phyloP scores from a whole-genome alignment of 2,888 invertebrate species.

The Harpalus rufipes region DNA sequence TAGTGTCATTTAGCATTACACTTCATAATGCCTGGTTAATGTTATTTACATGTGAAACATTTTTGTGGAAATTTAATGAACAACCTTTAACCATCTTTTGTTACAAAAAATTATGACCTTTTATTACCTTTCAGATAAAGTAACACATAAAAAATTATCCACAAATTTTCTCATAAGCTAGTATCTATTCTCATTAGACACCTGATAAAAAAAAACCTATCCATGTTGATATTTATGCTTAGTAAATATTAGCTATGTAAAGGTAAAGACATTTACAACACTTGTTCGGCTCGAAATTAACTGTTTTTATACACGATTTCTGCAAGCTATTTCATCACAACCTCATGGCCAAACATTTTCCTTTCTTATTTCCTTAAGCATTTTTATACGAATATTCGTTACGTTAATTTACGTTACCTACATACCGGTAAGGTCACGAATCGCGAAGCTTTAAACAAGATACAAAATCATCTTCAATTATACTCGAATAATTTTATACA shows the following conservation, averaged over 20 bases:
- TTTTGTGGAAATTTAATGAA: background rate
- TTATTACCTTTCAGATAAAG: background rate
- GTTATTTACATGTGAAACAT: too few relatives aligned
- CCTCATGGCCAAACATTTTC: slow-evolving; percentile 58
- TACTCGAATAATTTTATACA: too few relatives aligned
- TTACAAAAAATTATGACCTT: background rate
- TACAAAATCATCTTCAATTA: background rate
- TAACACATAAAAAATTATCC: background rate
- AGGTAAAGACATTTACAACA: slow-evolving; percentile 51
- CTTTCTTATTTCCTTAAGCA: slow-evolving; percentile 59
- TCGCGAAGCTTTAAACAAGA: slow-evolving; percentile 11
- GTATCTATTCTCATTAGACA: slow-evolving; percentile 10
- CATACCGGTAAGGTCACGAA: slow-evolving; percentile 46
- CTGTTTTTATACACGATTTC: slow-evolving; percentile 57
- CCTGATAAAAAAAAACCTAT: slow-evolving; percentile 13
- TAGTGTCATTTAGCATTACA: background rate
- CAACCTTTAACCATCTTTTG: background rate
- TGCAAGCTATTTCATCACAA: slow-evolving; percentile 58
- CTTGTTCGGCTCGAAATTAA: slow-evolving; percentile 48
- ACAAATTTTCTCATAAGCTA: slow-evolving; percentile 10
- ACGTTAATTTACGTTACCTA: slow-evolving; percentile 49
- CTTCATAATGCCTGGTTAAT: too few relatives aligned
- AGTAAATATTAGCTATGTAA: slow-evolving; percentile 17
- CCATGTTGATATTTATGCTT: slow-evolving; percentile 24
- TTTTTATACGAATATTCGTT: slow-evolving; percentile 56